These are phyloP conservation scores for Physocephala rufipes DNA, from an alignment of 2,888 invertebrate species.

Conservation along the genomic window DNA sequence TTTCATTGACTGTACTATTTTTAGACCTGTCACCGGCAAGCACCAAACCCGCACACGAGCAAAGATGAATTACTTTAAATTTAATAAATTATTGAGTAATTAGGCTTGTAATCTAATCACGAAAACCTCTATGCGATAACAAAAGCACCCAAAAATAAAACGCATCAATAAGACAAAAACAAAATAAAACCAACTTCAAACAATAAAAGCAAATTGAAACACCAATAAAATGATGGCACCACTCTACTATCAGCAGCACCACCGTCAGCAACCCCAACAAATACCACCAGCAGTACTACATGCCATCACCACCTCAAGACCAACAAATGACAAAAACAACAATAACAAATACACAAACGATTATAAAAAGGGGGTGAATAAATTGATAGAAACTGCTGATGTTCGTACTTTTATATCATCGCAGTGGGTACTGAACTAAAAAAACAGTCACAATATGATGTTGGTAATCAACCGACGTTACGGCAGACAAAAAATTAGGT, in stretches of 20 bases:
- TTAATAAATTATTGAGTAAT: no score
- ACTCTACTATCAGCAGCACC: background rate
- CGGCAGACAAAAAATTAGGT: no score
- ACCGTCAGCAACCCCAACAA: background rate
- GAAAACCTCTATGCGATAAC: background rate
- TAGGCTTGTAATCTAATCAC: no score
- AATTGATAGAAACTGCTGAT: conserved; percentile 21
- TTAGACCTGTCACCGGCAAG: no score
- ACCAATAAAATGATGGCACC: conserved; percentile 32
- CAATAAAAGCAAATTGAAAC: background rate
- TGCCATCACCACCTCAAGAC: no score
- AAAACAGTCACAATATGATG: background rate
- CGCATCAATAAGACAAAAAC: no score
- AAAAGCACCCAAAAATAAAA: background rate
- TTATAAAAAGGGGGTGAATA: conserved; percentile 19
- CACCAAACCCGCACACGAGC: no score
- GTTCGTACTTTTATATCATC: conserved; percentile 4
- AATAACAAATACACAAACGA: conserved; percentile 10
- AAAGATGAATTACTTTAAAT: no score
- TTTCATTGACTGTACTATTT: no score
- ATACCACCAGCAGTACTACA: no score
- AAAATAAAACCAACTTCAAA: background rate
- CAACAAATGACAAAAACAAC: conserved; percentile 14
- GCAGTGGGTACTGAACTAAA: conserved; percentile 4
- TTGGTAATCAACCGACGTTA: background rate